Percentiles rank a stretch among this genome's conserved stretches.
Evolutionary conservation across 2,888 invertebrate species (phyloP).

Genomic region (Drosophila bunnanda): DNA sequence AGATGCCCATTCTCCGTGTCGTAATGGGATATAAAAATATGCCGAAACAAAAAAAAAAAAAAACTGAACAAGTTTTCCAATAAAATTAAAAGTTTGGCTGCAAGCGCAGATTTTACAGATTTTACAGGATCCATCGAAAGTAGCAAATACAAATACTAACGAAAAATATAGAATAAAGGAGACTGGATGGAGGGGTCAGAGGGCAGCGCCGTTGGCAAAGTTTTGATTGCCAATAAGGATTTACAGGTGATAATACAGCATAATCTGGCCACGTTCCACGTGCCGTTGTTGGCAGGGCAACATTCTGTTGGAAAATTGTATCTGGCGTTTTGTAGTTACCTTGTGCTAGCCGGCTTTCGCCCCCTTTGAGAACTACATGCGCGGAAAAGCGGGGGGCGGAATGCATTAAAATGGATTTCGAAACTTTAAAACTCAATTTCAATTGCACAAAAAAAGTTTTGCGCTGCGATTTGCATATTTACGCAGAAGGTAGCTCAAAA

Average conservation of each 20-base stretch:
- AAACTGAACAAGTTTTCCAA: slow-evolving; percentile 74
- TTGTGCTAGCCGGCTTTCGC: slow-evolving; percentile 25
- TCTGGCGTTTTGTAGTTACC: slow-evolving; percentile 42
- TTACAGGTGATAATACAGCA: slow-evolving; percentile 82
- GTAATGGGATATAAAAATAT: slow-evolving; percentile 31
- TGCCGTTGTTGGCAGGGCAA: slow-evolving; percentile 41
- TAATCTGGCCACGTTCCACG: slow-evolving; percentile 75
- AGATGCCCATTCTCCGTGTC: background rate
- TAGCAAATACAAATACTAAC: slow-evolving; percentile 64
- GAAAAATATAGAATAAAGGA: slow-evolving; percentile 31
- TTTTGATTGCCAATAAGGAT: slow-evolving; percentile 83
- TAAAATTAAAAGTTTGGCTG: slow-evolving; percentile 78
- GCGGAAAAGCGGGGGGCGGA: slow-evolving; percentile 19
- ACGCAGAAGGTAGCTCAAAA: slow-evolving; percentile 32
- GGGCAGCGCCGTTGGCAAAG: slow-evolving; percentile 58
- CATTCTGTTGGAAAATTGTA: slow-evolving; percentile 38
- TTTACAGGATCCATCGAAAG: slow-evolving; percentile 70
- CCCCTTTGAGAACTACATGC: slow-evolving; percentile 29
- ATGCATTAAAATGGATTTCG: slow-evolving; percentile 46
- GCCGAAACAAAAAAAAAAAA: slow-evolving; percentile 13
- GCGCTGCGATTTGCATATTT: slow-evolving; percentile 41
- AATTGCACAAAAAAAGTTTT: slow-evolving; percentile 43
- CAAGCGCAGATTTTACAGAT: slow-evolving; percentile 69
- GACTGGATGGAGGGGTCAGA: background rate
- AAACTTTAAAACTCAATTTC: slow-evolving; percentile 48